A percentile compares a stretch with the other conserved stretches of the same genome.
These are phyloP conservation scores for Ctenodactylus gundi DNA, from an alignment of 2,113 vertebrate genomes.

Conservation along the genomic window DNA sequence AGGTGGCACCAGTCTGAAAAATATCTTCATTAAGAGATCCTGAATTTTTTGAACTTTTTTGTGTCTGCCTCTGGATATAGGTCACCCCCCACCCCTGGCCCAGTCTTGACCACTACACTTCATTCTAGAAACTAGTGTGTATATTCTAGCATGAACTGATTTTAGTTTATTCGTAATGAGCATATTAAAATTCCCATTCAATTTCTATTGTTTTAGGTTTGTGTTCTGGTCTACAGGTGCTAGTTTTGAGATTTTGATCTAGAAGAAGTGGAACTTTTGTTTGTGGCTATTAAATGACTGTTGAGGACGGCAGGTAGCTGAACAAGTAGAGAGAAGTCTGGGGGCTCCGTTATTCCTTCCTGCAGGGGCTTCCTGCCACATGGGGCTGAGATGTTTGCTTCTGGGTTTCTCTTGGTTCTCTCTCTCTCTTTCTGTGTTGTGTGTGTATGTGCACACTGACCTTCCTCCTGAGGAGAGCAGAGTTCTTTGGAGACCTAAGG, in stretches of 20 bases:
- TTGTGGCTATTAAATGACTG: neutral
- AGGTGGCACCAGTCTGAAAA: conserved; percentile 38
- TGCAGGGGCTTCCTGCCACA: neutral
- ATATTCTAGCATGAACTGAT: neutral
- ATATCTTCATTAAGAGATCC: conserved; percentile 50
- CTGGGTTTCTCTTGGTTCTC: neutral
- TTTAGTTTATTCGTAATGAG: neutral
- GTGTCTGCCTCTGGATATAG: conserved; percentile 20
- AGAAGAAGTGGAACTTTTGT: neutral
- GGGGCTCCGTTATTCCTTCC: neutral
- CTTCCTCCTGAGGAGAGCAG: neutral
- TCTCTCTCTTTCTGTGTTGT: too few species aligned
- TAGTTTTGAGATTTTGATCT: conserved; percentile 32
- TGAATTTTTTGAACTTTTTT: conserved; percentile 20
- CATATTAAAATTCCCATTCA: neutral
- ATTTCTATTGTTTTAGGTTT: neutral
- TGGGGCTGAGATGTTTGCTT: neutral
- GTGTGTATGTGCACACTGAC: neutral
- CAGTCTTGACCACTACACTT: neutral
- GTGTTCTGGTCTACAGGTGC: neutral
- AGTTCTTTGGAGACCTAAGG: neutral
- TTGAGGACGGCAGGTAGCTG: neutral
- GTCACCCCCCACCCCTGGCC: neutral
- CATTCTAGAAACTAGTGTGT: neutral
- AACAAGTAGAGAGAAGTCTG: rapidly evolving